A percentile compares a stretch with the other conserved stretches of the same genome.
phyloP scores from a whole-genome alignment of 2,888 invertebrate genomes.

The Unio pictorum region DNA sequence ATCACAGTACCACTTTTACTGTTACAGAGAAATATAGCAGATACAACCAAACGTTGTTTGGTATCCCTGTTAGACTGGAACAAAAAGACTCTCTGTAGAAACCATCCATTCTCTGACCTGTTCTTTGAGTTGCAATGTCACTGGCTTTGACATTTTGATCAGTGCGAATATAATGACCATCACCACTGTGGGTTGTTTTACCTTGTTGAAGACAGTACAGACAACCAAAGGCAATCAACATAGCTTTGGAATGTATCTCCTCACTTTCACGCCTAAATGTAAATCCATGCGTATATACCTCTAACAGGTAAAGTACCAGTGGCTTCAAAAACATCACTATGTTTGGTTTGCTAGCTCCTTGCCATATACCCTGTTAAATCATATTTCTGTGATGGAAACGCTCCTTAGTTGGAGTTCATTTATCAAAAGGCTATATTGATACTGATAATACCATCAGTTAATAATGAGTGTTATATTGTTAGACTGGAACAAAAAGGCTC shows the following conservation, averaged over 20 bases:
- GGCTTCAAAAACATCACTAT: slow-evolving; percentile 24
- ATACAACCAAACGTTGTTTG: slow-evolving; percentile 12
- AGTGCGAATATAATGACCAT: slow-evolving; percentile 15
- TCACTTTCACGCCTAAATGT: slow-evolving; percentile 2
- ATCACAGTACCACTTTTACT: slow-evolving; percentile 9
- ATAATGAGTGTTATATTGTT: slow-evolving; percentile 3
- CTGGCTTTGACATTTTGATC: slow-evolving; percentile 2
- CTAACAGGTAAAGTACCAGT: slow-evolving; percentile 12
- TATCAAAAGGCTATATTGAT: slow-evolving; percentile 22
- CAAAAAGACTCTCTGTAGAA: not conserved
- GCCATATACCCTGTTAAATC: slow-evolving; percentile 11
- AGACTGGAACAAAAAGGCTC: too few relatives aligned
- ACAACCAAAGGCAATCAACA: slow-evolving; percentile 22
- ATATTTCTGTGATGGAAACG: slow-evolving; percentile 20
- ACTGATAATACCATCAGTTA: slow-evolving; percentile 13
- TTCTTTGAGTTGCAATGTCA: slow-evolving; percentile 4
- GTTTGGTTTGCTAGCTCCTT: slow-evolving; percentile 1
- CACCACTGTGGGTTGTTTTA: slow-evolving; percentile 4
- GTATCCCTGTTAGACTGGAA: too few relatives aligned
- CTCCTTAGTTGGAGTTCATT: slow-evolving; percentile 20
- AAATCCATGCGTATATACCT: slow-evolving; percentile 11
- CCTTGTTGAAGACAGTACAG: slow-evolving; percentile 11
- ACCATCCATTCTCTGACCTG: slow-evolving; percentile 7
- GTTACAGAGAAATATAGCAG: slow-evolving; percentile 19
- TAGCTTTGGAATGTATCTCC: slow-evolving; percentile 5